Evolutionary conservation across 2,113 vertebrate species (phyloP), one percentile per base, ranked within the genome.

Genomic region (Bujurquina vittata): DNA sequence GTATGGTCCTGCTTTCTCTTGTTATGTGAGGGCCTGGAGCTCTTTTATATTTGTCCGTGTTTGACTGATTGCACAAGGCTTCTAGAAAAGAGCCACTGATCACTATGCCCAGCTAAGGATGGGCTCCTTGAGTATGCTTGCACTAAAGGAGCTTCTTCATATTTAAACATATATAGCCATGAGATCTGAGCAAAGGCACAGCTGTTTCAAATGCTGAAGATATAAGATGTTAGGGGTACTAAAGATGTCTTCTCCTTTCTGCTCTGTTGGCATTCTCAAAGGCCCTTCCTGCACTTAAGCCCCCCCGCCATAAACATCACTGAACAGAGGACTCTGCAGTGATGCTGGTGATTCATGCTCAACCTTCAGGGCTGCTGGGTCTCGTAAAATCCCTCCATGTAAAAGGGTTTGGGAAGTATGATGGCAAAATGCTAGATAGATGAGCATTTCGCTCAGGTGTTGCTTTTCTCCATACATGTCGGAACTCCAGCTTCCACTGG

Each of bases 241-340:
- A 87, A 92, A 93, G 54, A 90, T 86, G 85, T 92, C 92, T 67
- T 88, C 90, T 80, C 84, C 87, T 89, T 86, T 92, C 87, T 91
- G 92, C 90, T 92, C 81, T 23, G 43, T 75, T 94, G 92, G 84
- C 84, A 80, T 88, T 79, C 77, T 92, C 80, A 87, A 85, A 92
- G 57, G 67, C 77, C 89, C 84, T 83, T 85, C 84, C 89, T 89
- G 87, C 87, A 84, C 85, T 91, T 92, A 92, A 92, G 80, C 78
- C 81, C 60, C 81, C 35, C 37, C 88, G 84, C 88, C 90, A 87
- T 93, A 94, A 95, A 94, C 93, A 94, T 92, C 77, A 86, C 83
- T 55, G 80, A 79, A 35, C 7, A 31, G 83, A 87, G 87, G 91
- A 83, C 81, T 88, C 55, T 52, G n/a, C 55, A 18, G 49, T 84